Base-by-base conservation (phyloP, 2,113 vertebrate species). In the Thymallus thymallus region DNA sequence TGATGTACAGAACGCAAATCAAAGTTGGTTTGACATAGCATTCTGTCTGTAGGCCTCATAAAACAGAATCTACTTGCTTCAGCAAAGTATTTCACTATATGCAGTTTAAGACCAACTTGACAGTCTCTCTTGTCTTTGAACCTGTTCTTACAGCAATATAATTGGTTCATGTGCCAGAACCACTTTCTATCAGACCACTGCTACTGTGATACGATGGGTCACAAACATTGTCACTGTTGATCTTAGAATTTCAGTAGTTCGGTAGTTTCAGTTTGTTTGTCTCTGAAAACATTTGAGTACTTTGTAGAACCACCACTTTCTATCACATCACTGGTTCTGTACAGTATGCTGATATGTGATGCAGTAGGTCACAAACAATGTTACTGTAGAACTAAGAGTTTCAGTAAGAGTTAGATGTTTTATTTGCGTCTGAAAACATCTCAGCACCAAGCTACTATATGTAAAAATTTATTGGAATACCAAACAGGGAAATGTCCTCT, bases 361-460 rank as follows among this genome's bases (percentile, higher is more conserved):
- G 16, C 1, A 30, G 26, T 22, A 67, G 29, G 55, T 24, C 29
- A 64, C 22, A 74, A 65, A 70, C 46, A 74, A 12, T 63, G 29
- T 48, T 56, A 56, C 73, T 1, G 1, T 35, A 70, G 18, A 55
- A 55, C 58, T 26, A 41, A 16, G n/a, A 35, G 22, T 73, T 68
- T 71, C 22, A 3, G 12, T 26, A 74, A 26, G 26, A 1, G 1
- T 29, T 3, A 32, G 32, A 5, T n/a, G 51, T 30, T 45, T 51
- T 77, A 32, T 80, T 48, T 45, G 18, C 68, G 6, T 64, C 10
- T 55, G n/a, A 4, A 73, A 78, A 72, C 63, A n/a, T 68, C 18
- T 16, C 23, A 32, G 56, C 7, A 55, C 56, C 16, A 10, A 1
- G 35, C 6, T 32, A 32, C 32, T 32, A 6, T 32, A 32, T 32